Conservation (phyloP, 92 coral and sea anemone species). For the Zoanthus gigantus region DNA sequence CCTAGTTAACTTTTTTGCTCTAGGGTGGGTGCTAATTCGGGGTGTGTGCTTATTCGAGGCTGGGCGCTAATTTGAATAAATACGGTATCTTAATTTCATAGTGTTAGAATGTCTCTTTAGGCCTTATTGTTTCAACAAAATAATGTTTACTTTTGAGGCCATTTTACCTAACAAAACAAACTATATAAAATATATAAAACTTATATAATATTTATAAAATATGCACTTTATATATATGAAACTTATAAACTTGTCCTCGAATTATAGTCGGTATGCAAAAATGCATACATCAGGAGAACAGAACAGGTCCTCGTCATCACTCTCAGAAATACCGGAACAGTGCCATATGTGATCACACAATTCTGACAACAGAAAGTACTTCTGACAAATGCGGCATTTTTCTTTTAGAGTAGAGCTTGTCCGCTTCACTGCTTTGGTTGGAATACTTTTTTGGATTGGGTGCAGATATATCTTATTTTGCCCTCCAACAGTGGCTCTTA, state of each 20-base stretch:
- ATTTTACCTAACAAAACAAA: slow-evolving; percentile 9
- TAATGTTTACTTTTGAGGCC: slow-evolving; percentile 9
- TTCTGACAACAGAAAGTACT: slow-evolving; percentile 32
- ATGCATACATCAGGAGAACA: slow-evolving; percentile 15
- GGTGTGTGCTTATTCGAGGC: too few species aligned
- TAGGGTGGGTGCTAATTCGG: not conserved
- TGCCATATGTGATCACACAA: slow-evolving; percentile 37
- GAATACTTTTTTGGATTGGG: slow-evolving; percentile 33
- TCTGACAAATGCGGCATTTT: slow-evolving; percentile 37
- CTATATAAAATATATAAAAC: slow-evolving; percentile 14
- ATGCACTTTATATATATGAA: slow-evolving; percentile 2
- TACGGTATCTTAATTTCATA: not conserved
- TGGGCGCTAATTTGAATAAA: slow-evolving; percentile 10
- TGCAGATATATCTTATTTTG: slow-evolving; percentile 36
- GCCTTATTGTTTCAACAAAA: slow-evolving; percentile 13
- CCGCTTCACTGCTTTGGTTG: slow-evolving; percentile 34
- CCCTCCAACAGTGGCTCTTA: slow-evolving; percentile 20
- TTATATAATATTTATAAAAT: too few species aligned
- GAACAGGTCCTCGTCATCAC: slow-evolving; percentile 10
- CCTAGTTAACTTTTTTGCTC: slow-evolving; percentile 19
- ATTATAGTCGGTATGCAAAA: slow-evolving; percentile 14
- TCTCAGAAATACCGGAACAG: not conserved
- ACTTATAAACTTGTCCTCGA: slow-evolving; percentile 7
- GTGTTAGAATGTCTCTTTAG: slow-evolving; percentile 24
- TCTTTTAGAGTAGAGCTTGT: slow-evolving; percentile 38